phyloP scores from a whole-genome alignment of 1,140 invertebrate species.

The Vanessa tameamea region DNA sequence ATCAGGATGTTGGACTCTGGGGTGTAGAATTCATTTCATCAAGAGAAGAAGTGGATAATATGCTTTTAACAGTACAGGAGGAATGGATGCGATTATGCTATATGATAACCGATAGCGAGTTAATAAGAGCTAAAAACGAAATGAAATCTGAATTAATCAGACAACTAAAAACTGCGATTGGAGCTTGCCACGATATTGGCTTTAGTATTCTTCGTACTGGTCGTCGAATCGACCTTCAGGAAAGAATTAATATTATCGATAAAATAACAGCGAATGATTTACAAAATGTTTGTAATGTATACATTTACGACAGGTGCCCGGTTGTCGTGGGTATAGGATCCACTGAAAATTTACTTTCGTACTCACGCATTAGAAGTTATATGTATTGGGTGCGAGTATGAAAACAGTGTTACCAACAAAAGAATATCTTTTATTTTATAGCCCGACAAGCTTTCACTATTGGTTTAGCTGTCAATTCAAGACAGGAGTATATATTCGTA shows the following conservation, averaged over 20 bases:
- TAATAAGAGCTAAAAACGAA: constrained; percentile 65
- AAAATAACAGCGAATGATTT: constrained; percentile 82
- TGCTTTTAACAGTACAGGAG: constrained; percentile 55
- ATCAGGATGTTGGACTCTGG: constrained; percentile 72
- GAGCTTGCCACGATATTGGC: constrained; percentile 91
- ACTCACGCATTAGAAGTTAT: constrained; percentile 82
- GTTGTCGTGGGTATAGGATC: constrained; percentile 86
- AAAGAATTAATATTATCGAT: constrained; percentile 87
- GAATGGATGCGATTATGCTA: constrained; percentile 71
- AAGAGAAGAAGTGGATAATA: constrained; percentile 58
- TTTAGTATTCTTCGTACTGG: constrained; percentile 89
- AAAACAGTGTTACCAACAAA: not conserved
- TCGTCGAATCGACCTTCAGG: constrained; percentile 84
- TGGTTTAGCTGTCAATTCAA: no score
- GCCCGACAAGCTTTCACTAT: no score
- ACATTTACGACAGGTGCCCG: constrained; percentile 88
- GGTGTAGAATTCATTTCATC: constrained; percentile 68
- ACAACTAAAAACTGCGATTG: constrained; percentile 87
- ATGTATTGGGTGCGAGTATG: constrained; percentile 84
- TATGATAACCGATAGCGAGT: constrained; percentile 61
- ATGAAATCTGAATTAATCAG: constrained; percentile 81
- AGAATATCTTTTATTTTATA: no score
- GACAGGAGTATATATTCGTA: no score
- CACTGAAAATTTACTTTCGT: constrained; percentile 84
- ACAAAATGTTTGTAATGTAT: constrained; percentile 83